phyloP scores from a whole-genome alignment of 64 coral and sea anemone species.

The Dendronephthya gigantea region DNA sequence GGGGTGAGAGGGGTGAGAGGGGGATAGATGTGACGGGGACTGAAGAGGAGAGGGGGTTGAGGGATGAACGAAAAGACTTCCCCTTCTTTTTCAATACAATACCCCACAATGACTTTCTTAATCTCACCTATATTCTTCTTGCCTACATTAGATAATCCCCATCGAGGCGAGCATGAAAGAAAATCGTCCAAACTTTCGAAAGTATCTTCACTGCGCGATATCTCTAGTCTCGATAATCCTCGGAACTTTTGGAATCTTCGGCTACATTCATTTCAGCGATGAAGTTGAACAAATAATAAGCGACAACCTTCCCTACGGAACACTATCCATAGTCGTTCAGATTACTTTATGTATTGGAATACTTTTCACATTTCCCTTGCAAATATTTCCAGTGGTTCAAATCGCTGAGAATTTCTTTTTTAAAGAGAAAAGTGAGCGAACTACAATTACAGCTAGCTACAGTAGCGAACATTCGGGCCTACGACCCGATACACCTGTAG shows the following conservation, averaged over 20 bases:
- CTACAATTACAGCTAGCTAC: neutral
- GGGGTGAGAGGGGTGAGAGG: too few relatives aligned
- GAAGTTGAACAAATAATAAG: constrained; percentile 78
- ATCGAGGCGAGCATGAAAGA: constrained; percentile 94
- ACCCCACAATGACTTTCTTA: neutral
- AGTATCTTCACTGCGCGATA: constrained; percentile 75
- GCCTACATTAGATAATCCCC: constrained; percentile 71
- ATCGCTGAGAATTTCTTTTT: constrained; percentile 66
- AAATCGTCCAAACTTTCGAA: constrained; percentile 66
- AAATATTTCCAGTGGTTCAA: constrained; percentile 79
- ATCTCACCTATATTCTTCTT: too few relatives aligned
- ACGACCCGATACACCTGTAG: neutral
- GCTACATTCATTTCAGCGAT: constrained; percentile 65
- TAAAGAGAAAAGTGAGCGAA: constrained; percentile 23
- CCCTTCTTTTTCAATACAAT: too few relatives aligned
- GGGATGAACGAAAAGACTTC: too few relatives aligned
- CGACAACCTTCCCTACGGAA: constrained; percentile 38
- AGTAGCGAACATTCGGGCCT: neutral
- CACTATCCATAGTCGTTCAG: constrained; percentile 43
- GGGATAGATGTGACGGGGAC: too few relatives aligned
- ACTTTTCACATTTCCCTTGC: constrained; percentile 77
- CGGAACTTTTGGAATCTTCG: constrained; percentile 87
- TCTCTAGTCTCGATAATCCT: constrained; percentile 59
- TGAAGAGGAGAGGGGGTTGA: too few relatives aligned
- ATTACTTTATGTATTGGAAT: constrained; percentile 64